Base-by-base conservation (phyloP, 2,797 vertebrate genomes). In the Bradypodion ventrale region DNA sequence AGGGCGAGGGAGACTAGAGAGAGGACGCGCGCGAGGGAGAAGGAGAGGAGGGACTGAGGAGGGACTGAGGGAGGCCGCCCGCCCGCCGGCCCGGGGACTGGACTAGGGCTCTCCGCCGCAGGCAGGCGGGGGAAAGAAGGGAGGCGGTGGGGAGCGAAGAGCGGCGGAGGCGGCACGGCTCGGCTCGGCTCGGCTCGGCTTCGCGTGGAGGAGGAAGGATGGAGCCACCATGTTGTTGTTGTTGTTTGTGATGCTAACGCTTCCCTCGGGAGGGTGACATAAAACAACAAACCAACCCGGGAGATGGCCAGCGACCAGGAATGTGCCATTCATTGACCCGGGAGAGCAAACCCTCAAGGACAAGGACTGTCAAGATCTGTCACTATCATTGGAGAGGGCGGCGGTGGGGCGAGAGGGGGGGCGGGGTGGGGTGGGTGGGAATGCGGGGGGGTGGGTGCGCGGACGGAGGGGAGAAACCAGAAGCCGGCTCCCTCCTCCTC, bases 311-410 rank as follows among this genome's bases (percentile, higher is more conserved):
- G 87, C 91, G 77, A 92, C 94, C 94, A 94, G 95, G 93, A 93
- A 95, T 75, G 87, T 46, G 95, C 90, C 94, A 94, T 93, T 94
- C 80, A 65, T 78, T n/a, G n/a, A n/a, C n/a, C n/a, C n/a, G n/a
- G n/a, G 84, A 91, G 94, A 95, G 93, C n/a, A 94, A 93, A 89
- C 88, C 91, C 93, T 96, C 95, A 96, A 96, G 96, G 96, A 95
- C 96, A 92, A 32, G 84, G 91, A 56, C 86, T 85, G 87, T 85
- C 92, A 88, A 66, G 90, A 84, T 87, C 80, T 32, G 49, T 82
- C 85, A 7, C 10, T 49, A 23, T 37, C 87, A 56, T 4, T 25
- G 23, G n/a, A 5, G 83, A 29, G 12, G 35, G 68, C 2, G 1
- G 1, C 2, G 1, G 19, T 86, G 4, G 2, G 3, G 2, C 2